These are phyloP conservation scores for Noctua janthina DNA, from an alignment of 2,888 invertebrate species.

Conservation along the genomic window DNA sequence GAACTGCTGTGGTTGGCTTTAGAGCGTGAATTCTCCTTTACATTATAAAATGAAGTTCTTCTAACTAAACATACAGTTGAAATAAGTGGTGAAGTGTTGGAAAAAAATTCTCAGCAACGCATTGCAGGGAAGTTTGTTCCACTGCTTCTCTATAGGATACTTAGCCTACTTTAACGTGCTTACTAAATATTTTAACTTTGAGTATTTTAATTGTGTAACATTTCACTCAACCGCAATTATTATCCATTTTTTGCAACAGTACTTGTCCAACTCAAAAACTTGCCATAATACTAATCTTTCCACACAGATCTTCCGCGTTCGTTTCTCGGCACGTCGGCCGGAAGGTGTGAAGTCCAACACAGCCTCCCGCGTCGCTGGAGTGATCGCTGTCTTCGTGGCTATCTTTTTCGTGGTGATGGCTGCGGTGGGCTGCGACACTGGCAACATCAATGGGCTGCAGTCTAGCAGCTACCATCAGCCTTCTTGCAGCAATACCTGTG, in stretches of 20 bases:
- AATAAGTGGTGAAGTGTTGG: too few relatives aligned
- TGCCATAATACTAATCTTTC: not conserved
- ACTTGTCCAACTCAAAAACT: not conserved
- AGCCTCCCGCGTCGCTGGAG: conserved; percentile 82
- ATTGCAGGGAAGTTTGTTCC: not conserved
- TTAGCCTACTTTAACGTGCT: too few relatives aligned
- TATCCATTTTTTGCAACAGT: too few relatives aligned
- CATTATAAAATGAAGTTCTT: too few relatives aligned
- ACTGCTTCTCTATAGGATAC: too few relatives aligned
- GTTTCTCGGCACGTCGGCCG: conserved; percentile 82
- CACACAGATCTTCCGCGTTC: conserved; percentile 82
- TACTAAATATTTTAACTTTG: not conserved
- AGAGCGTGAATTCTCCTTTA: too few relatives aligned
- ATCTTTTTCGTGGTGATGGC: conserved; percentile 76
- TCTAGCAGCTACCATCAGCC: conserved; percentile 72
- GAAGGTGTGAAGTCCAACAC: conserved; percentile 85
- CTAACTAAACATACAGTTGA: too few relatives aligned
- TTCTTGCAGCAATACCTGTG: conserved; percentile 77
- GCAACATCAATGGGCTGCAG: conserved; percentile 70
- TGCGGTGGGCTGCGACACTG: conserved; percentile 73
- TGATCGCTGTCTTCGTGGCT: conserved; percentile 77
- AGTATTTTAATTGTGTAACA: not conserved
- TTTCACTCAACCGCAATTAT: not conserved
- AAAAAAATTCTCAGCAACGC: too few relatives aligned
- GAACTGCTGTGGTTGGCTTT: too few relatives aligned